Evolutionary conservation across 2,888 invertebrate genomes (phyloP), one percentile per base, ranked within the genome.

Genomic region (Leucophenga maculata): DNA sequence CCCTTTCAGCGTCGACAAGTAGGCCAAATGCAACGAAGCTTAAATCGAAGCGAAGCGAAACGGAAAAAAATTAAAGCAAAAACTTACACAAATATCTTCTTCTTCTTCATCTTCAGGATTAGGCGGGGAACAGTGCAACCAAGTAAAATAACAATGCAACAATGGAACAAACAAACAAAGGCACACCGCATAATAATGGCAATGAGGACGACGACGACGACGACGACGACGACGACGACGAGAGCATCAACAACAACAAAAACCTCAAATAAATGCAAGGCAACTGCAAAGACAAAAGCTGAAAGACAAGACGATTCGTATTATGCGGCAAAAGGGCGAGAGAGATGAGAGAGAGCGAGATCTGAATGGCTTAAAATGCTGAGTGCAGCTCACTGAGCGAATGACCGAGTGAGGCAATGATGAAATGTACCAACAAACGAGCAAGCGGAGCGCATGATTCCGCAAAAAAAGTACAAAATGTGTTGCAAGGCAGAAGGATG

Each of bases 291-390:
- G 8, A 8, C 39, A 39, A 39, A 11, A 26, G 26, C 2, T 4
- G 4, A 26, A 26, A 3, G 26, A 39, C 3, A 39, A 39, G 9
- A 39, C 8, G 39, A 11, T 3, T 39, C 39, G 39, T 8, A 50
- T 50, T 50, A 50, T 50, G 50, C 50, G 50, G 50, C 50, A n/a
- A 50, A 50, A 50, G 39, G 50, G n/a, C 50, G 13, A 50, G 13
- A 50, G n/a, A 50, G 50, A n/a, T 6, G 1, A 11, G 18, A 50
- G 13, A 48, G 48, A 48, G 48, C 3, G 48, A 48, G 48, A n/a
- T 48, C 16, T 48, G 48, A 48, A 48, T 8, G 6, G 32, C 32
- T 32, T 32, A n/a, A n/a, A n/a, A n/a, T n/a, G n/a, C 26, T 3
- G 39, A 6, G 39, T 16, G 16, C 50, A 50, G n/a, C 50, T 50